Percentiles rank a stretch among this genome's conserved stretches.
phyloP scores from a whole-genome alignment of 2,888 invertebrate species.

The Eumacrocentrus americanus region DNA sequence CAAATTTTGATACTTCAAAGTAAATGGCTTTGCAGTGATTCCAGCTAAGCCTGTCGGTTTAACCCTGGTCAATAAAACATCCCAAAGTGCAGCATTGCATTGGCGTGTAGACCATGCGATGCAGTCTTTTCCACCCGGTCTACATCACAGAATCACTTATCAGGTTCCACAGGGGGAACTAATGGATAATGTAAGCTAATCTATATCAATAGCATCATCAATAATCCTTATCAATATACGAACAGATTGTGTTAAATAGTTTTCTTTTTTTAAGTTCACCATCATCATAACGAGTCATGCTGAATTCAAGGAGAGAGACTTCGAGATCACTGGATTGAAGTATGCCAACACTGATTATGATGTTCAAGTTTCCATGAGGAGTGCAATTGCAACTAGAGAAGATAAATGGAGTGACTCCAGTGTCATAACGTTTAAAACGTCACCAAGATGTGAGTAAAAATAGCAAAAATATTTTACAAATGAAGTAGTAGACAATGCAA shows the following conservation, averaged over 20 bases:
- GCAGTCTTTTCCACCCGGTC: slow-evolving; percentile 63
- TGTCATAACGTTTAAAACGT: slow-evolving; percentile 68
- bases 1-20: slow-evolving; percentile 13
- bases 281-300: slow-evolving; percentile 58
- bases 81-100: slow-evolving; percentile 61
- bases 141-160: slow-evolving; percentile 64
- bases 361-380: slow-evolving; percentile 73
- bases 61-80: slow-evolving; percentile 60
- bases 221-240: background rate
- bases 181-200: slow-evolving; percentile 60
- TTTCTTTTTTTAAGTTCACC: slow-evolving; percentile 41
- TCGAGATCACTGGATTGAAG: slow-evolving; percentile 65
- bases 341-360: slow-evolving; percentile 76
- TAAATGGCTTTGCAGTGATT: slow-evolving; percentile 56
- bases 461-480: background rate
- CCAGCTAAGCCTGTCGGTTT: slow-evolving; percentile 64
- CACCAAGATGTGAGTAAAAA: slow-evolving; percentile 49
- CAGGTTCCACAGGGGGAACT: slow-evolving; percentile 64
- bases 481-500: no score
- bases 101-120: slow-evolving; percentile 64
- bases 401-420: slow-evolving; percentile 75
- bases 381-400: slow-evolving; percentile 64
- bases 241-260: slow-evolving; percentile 5
- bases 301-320: slow-evolving; percentile 55
- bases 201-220: background rate